These are phyloP conservation scores for Hiodon tergisus DNA, from an alignment of 2,113 vertebrate species.

Conservation along the genomic window DNA sequence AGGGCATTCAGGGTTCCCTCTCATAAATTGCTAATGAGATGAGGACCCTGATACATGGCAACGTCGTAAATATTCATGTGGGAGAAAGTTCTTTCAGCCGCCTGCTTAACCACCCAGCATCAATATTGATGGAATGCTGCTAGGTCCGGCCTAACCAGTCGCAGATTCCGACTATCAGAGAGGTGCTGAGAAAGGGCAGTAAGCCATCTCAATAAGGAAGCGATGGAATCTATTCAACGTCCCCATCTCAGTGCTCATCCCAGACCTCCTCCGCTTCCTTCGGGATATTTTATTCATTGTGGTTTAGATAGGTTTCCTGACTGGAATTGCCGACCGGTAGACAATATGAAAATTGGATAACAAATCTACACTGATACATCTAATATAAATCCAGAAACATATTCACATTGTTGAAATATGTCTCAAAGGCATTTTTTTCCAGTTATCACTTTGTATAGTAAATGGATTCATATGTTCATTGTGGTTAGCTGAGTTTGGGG, in stretches of 20 bases:
- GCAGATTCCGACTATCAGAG: constrained; percentile 42
- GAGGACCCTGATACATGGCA: constrained; percentile 53
- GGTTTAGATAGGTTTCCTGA: background rate
- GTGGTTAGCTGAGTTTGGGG: too few species aligned
- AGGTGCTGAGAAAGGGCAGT: constrained; percentile 35
- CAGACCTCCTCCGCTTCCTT: background rate
- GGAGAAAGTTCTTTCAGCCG: constrained; percentile 61
- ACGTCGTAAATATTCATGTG: constrained; percentile 69
- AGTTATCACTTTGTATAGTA: too few species aligned
- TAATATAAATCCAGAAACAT: too few species aligned
- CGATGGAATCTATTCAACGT: background rate
- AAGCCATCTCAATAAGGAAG: constrained; percentile 43
- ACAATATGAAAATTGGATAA: constrained; percentile 7
- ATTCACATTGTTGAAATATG: too few species aligned
- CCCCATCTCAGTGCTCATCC: constrained; percentile 10
- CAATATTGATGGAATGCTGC: constrained; percentile 67
- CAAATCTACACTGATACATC: background rate
- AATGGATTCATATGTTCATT: too few species aligned
- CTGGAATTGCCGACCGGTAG: constrained; percentile 1
- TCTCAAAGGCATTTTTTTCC: too few species aligned
- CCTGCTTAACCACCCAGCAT: constrained; percentile 57
- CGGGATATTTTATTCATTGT: constrained; percentile 12
- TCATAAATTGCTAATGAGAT: constrained; percentile 64
- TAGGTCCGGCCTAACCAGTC: constrained; percentile 44
- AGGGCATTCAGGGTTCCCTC: constrained; percentile 33